Evolutionary conservation across 1,140 invertebrate species (phyloP).

Genomic region (Piezodorus guildinii): DNA sequence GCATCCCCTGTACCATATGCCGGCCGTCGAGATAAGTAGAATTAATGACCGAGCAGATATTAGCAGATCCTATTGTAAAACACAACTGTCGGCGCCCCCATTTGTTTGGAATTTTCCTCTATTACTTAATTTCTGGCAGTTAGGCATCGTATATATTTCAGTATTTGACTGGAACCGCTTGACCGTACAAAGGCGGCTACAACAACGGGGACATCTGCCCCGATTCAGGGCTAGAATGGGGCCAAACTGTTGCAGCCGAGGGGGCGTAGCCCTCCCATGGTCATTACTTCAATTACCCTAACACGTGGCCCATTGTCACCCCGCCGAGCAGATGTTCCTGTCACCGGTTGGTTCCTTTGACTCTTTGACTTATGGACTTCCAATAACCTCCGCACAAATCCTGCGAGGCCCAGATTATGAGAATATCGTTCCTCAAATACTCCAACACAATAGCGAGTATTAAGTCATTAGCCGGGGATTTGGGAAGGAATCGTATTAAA

Average conservation of each 20-base stretch:
- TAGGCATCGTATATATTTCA: too few relatives aligned
- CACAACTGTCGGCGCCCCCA: too few relatives aligned
- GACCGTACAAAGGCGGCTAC: slow-evolving; percentile 1
- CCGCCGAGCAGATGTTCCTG: slow-evolving; percentile 3
- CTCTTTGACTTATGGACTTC: slow-evolving; percentile 12
- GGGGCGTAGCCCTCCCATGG: not conserved
- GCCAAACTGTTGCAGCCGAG: not conserved
- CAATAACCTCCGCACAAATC: slow-evolving; percentile 2
- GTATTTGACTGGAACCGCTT: not conserved
- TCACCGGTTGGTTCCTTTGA: slow-evolving; percentile 6
- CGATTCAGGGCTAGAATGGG: not conserved
- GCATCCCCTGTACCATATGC: too few relatives aligned
- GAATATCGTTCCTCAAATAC: not conserved
- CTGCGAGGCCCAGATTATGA: not conserved
- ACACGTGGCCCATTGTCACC: slow-evolving; percentile 3
- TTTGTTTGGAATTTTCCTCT: too few relatives aligned
- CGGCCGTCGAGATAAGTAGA: too few relatives aligned
- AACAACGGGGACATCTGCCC: not conserved
- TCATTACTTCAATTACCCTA: slow-evolving; percentile 10
- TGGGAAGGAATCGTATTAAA: not conserved
- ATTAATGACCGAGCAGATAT: too few relatives aligned
- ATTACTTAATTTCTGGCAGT: too few relatives aligned
- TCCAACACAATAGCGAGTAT: not conserved
- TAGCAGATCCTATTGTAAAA: too few relatives aligned
- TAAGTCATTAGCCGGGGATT: not conserved